Conservation (phyloP, 2,888 invertebrate genomes). For the Apamea anceps region DNA sequence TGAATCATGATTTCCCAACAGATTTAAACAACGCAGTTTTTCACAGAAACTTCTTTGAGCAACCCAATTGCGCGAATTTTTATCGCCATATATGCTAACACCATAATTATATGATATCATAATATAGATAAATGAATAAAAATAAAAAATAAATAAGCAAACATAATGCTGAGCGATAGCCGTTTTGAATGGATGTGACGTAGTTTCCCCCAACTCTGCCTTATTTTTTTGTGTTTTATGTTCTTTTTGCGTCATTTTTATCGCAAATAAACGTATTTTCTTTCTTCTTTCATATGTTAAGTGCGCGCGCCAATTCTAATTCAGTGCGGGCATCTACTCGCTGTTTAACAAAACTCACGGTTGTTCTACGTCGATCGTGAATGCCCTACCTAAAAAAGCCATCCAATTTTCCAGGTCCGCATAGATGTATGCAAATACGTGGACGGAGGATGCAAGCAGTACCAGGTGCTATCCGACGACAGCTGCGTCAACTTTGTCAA, state of each 20-base stretch:
- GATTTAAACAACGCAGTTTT: neutral
- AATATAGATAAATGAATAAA: no score
- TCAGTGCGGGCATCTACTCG: neutral
- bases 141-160: no score
- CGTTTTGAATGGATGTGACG: no score
- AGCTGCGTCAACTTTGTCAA: slow-evolving; percentile 40
- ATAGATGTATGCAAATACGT: slow-evolving; percentile 60
- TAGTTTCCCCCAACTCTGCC: no score
- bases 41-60: neutral
- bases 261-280: no score
- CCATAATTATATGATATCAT: neutral
- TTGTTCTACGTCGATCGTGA: neutral
- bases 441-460: slow-evolving; percentile 68
- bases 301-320: no score
- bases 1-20: neutral
- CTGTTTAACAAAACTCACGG: neutral
- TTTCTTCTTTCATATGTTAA: no score
- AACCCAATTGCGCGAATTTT: neutral
- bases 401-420: slow-evolving; percentile 38
- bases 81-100: neutral
- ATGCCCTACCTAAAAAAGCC: neutral
- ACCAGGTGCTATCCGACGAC: slow-evolving; percentile 58
- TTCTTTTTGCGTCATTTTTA: no score
- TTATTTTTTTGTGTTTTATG: no score
- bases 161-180: no score